Base-by-base conservation (phyloP, 2,113 vertebrate species). In the Dasyprocta punctata region DNA sequence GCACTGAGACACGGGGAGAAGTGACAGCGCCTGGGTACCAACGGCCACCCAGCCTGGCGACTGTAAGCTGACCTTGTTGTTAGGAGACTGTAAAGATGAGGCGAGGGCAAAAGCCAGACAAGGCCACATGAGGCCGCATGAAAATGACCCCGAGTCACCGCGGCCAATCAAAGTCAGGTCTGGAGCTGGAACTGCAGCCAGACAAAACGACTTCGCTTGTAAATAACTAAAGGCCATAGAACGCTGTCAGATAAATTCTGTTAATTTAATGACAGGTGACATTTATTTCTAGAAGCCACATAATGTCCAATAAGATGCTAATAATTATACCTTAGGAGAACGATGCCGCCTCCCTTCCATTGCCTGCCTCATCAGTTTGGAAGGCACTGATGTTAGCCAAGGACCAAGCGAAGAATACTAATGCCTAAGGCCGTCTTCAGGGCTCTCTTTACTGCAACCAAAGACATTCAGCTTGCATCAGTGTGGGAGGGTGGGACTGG, bases 241-340 rank as follows among this genome's bases (percentile, higher is more conserved):
- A 90, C 8, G 49, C 38, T 97, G 73, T 89, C 94, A 90, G 54
- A 95, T 78, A 87, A 94, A 92, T 73, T 44, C 36, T 60, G 86
- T 89, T 89, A 71, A 94, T 90, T 56, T 97, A 58, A 90, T 92
- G 88, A 98, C 61, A 81, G 80, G 90, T 93, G 49, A 84, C 82
- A 90, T 97, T 96, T 95, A 83, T 71, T 84, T 78, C 89, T 95
- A 49, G 75, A 67, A 96, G 67, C 84, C 80, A 87, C 54, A 85
- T 26, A 54, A 38, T 80, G 86, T 78, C 73, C 58, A 91, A 54
- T 75, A 69, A 91, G 90, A 82, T 56, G 73, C 44, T 88, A 90
- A 87, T 80, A 95, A 91, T 41, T 30, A 73, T 14, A 69, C 47
- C 56, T 84, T 78, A 67, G 7, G 81, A 94, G 67, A 95, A 92